Base-by-base conservation (phyloP, 2,888 invertebrate genomes). In the Calephelis perditalis region DNA sequence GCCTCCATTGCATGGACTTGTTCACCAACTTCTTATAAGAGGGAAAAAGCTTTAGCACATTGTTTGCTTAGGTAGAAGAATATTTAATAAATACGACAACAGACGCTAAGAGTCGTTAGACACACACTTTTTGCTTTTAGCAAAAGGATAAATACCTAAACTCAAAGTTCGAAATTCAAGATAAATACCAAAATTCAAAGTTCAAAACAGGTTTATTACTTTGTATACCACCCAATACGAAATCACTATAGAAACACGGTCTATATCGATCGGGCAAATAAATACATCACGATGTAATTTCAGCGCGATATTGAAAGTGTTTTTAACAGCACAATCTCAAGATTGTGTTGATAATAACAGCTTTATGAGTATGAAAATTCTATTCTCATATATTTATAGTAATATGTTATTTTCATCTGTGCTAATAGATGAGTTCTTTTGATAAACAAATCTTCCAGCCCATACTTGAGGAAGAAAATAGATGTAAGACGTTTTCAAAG, bases 371-470 rank as follows among this genome's bases (percentile, higher is more conserved):
- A 49, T 49, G 49, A 11, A 49, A 49, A 49, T 49, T 49, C 26
- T 11, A 11, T 49, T 49, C n/a, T 49, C 49, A 11, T 49, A 49
- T 49, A 3, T 7, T 3, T 6, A 6, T 3, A 49, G 49, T 49
- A 6, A 49, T 49, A 49, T 49, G 9, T 49, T 11, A 11, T 49
- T 49, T 49, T 49, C 49, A 11, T 49, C 0, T n/a, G 9, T 49
- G n/a, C 47, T 47, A n/a, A 47, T 47, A 47, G 47, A 47, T 47
- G 47, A 15, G 15, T 47, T 47, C 47, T 47, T 47, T 12, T 47
- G 2, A 47, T 47, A 4, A 47, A 15, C 5, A 47, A 47, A 3
- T 47, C 47, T 47, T 47, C 47, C 47, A 47, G 4, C 5, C 2
- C 4, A 7, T 47, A 1, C 47, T 1, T 47, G 4, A 3, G 47